Base-by-base conservation (phyloP, 2,113 vertebrate species). In the Bubo blakistoni region DNA sequence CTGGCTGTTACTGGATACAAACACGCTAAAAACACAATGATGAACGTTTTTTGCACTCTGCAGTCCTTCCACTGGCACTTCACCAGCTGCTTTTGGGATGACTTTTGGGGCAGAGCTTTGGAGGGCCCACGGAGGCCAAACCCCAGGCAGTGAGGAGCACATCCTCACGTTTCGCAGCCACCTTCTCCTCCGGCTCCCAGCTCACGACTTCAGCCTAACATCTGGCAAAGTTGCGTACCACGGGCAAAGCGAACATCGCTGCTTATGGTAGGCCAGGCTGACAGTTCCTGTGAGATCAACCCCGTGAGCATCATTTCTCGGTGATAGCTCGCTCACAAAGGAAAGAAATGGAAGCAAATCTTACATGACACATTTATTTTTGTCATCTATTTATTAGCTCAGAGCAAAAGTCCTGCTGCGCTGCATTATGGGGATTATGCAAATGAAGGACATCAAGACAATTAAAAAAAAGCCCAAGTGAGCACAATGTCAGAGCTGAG, bases 331-430 rank as follows among this genome's bases (percentile, higher is more conserved):
- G 21, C 79, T 88, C 79, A 59, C 78, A 70, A 62, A 92, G 90
- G 92, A 32, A 38, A 94, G 92, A 24, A 36, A 88, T 51, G 93
- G 87, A 93, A 95, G 91, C 94, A 95, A 97, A 97, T 97, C 91
- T 96, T 96, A 73, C 72, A 32, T 86, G 92, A 92, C 95, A 90
- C 78, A 2, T 95, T 95, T 97, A 95, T 97, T 97, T 97, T 95
- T 85, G 96, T 92, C 96, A 44, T 92, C 95, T 83, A 51, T 96
- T 96, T 95, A 96, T 95, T 93, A 96, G 95, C 95, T 96, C 81
- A 69, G 90, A 96, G 96, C 94, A 73, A 96, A 95, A 95, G 95
- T 94, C 94, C 88, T 61, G 89, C 95, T 70, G 74, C 84, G 51
- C 71, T 88, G 92, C 88, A 92, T 94, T 59, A 1, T 95, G 92